These are phyloP conservation scores for Actinostola sp. DNA, from an alignment of 92 coral and sea anemone genomes.

Conservation along the genomic window DNA sequence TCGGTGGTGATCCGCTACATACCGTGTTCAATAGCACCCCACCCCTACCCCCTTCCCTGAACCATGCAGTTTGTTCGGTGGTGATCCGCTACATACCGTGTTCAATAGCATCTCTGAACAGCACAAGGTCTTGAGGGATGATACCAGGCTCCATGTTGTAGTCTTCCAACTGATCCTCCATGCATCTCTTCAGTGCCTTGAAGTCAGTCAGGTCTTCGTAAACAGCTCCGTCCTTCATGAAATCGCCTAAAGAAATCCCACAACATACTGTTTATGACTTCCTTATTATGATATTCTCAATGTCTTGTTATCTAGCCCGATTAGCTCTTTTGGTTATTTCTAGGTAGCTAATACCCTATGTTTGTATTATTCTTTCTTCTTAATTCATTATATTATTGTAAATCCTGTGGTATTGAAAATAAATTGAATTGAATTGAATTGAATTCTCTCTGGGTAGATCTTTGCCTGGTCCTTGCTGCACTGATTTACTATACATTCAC, in stretches of 20 bases:
- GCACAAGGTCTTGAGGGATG: conserved; percentile 92
- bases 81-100: conserved; percentile 62
- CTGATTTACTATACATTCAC: too few relatives aligned
- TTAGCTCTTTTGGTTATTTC: too few relatives aligned
- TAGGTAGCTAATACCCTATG: too few relatives aligned
- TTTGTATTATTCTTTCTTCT: too few relatives aligned
- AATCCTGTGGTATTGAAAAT: too few relatives aligned
- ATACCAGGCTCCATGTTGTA: conserved; percentile 99
- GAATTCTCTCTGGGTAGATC: too few relatives aligned
- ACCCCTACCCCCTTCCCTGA: too few relatives aligned
- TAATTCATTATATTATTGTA: too few relatives aligned
- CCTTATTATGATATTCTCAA: too few relatives aligned
- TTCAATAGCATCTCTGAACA: conserved; percentile 96
- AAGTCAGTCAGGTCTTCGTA: conserved; percentile 95
- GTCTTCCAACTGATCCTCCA: conserved; percentile 97
- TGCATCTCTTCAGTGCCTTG: conserved; percentile 82
- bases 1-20: not conserved
- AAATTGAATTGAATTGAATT: too few relatives aligned
- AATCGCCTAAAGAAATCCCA: conserved; percentile 65
- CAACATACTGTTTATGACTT: not conserved
- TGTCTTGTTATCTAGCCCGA: too few relatives aligned
- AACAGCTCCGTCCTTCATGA: conserved; percentile 91
- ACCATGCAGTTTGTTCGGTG: not conserved
- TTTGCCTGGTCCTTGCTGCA: too few relatives aligned
- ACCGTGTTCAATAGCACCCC: not conserved